These are phyloP conservation scores for Drosophila subquinaria DNA, from an alignment of 2,888 invertebrate genomes.

Conservation along the genomic window DNA sequence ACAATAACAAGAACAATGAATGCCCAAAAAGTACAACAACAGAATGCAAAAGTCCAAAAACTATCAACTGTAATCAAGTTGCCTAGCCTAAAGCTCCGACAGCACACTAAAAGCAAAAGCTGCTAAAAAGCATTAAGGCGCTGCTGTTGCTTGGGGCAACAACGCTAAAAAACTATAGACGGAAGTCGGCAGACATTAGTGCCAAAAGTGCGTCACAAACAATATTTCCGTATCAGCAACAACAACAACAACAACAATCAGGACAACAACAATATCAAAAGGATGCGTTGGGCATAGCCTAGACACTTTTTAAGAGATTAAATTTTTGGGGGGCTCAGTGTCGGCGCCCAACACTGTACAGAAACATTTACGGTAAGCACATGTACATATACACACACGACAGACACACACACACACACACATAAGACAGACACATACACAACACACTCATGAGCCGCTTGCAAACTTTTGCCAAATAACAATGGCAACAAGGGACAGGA, in stretches of 20 bases:
- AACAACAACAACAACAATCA: not conserved
- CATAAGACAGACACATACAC: constrained; percentile 3
- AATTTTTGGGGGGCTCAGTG: constrained; percentile 63
- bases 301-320: constrained; percentile 82
- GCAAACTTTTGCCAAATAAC: constrained; percentile 74
- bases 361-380: constrained; percentile 73
- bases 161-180: constrained; percentile 64
- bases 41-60: constrained; percentile 50
- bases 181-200: constrained; percentile 81
- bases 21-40: constrained; percentile 24
- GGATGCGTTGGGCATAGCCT: constrained; percentile 68
- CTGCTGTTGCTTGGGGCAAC: constrained; percentile 32
- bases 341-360: constrained; percentile 58
- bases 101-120: constrained; percentile 69
- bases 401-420: constrained; percentile 23
- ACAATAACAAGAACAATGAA: constrained; percentile 29
- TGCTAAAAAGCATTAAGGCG: constrained; percentile 76
- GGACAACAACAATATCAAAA: constrained; percentile 38
- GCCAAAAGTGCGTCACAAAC: constrained; percentile 82
- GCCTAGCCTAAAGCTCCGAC: constrained; percentile 65
- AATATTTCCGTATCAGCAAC: constrained; percentile 80
- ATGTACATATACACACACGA: constrained; percentile 36
- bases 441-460: constrained; percentile 53
- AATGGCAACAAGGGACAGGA: constrained; percentile 36
- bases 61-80: constrained; percentile 81